Evolutionary conservation across 2,797 vertebrate species (phyloP).

Genomic region (Microctenopoma stevenorrisi): DNA sequence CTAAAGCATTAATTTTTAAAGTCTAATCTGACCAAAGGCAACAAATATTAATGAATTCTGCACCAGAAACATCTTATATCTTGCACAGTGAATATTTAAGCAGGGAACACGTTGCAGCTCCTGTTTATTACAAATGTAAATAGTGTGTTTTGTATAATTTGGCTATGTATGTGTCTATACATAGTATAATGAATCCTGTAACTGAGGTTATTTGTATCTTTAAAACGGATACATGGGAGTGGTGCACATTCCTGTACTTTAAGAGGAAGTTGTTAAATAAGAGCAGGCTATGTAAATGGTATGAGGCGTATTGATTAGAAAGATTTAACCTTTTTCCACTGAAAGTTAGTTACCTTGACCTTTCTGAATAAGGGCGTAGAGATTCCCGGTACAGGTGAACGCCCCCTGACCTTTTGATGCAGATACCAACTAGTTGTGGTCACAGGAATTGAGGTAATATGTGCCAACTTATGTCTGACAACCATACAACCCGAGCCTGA

Average conservation of each 20-base stretch:
- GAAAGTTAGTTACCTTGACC: conserved; percentile 76
- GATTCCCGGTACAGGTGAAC: conserved; percentile 52
- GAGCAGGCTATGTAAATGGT: conserved; percentile 60
- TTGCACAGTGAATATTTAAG: conserved; percentile 54
- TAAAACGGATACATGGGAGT: background rate
- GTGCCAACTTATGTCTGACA: conserved; percentile 67
- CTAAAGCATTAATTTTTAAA: conserved; percentile 67
- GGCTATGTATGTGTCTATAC: background rate
- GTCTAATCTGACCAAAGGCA: conserved; percentile 63
- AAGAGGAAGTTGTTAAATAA: conserved; percentile 41
- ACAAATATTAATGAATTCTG: conserved; percentile 61
- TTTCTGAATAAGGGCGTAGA: conserved; percentile 71
- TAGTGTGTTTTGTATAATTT: conserved; percentile 7
- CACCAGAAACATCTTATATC: conserved; percentile 57
- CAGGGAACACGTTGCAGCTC: conserved; percentile 29
- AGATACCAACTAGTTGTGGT: conserved; percentile 48
- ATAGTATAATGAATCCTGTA: background rate
- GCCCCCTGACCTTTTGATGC: conserved; percentile 77
- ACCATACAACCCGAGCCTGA: conserved; percentile 33
- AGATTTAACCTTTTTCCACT: conserved; percentile 73
- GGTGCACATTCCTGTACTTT: background rate
- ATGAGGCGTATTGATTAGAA: conserved; percentile 53
- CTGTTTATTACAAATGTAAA: conserved; percentile 38
- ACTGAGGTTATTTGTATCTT: background rate
- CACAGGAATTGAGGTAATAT: conserved; percentile 67